These are phyloP conservation scores for Anastatus disparis DNA, from an alignment of 1,140 invertebrate species.

Conservation along the genomic window DNA sequence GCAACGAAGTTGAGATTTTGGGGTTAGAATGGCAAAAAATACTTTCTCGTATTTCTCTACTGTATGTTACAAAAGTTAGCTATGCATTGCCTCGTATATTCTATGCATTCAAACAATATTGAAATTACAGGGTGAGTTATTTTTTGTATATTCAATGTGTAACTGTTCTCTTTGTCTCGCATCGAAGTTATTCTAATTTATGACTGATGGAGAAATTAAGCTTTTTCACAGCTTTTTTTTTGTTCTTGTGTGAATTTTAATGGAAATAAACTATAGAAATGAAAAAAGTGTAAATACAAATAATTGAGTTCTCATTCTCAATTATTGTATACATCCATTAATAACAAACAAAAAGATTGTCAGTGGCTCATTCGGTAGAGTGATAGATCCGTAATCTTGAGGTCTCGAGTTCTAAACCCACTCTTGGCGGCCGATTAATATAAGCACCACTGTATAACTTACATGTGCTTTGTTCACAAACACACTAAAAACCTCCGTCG, in stretches of 20 bases:
- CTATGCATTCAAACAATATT: neutral
- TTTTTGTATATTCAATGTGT: neutral
- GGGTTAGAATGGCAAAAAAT: too few species aligned
- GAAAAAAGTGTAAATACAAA: neutral
- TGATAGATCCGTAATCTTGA: too few species aligned
- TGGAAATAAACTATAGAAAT: neutral
- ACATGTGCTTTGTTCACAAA: too few species aligned
- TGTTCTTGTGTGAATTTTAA: neutral
- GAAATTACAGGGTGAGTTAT: neutral
- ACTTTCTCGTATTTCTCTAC: conserved; percentile 18
- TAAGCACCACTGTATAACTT: too few species aligned
- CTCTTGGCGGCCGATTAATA: too few species aligned
- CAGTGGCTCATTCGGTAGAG: too few species aligned
- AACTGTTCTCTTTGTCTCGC: neutral
- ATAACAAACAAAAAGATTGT: too few species aligned
- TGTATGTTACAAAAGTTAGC: neutral
- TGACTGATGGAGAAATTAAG: neutral
- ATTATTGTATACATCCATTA: too few species aligned
- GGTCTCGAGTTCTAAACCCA: too few species aligned
- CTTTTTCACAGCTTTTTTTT: neutral
- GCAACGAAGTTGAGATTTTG: too few species aligned
- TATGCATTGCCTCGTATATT: neutral
- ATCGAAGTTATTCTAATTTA: neutral
- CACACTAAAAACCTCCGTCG: too few species aligned
- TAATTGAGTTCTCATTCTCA: too few species aligned